phyloP scores from a whole-genome alignment of 2,113 vertebrate species.

The Orientallactaga bullata region DNA sequence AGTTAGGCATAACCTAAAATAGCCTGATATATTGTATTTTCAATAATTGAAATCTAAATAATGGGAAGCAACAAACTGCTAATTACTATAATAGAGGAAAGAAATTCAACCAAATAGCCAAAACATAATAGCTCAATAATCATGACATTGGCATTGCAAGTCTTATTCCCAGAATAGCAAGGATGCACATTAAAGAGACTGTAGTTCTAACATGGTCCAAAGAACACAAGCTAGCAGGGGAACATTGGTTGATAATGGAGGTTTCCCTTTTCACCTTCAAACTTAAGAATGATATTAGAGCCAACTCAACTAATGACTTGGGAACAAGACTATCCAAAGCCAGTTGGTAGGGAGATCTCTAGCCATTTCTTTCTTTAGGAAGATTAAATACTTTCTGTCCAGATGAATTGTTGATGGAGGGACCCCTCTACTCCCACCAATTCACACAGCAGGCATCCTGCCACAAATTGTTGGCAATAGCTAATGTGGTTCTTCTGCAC shows the following conservation, averaged over 20 bases:
- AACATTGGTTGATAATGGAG: background rate
- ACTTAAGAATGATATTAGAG: background rate
- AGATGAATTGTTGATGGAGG: background rate
- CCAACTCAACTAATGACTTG: background rate
- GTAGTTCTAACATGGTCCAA: slow-evolving; percentile 39
- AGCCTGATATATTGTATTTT: background rate
- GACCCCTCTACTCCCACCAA: background rate
- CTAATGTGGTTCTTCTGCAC: slow-evolving; percentile 51
- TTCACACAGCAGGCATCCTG: background rate
- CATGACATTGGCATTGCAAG: slow-evolving; percentile 30
- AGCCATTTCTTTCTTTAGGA: background rate
- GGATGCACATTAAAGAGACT: background rate
- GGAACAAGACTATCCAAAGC: slow-evolving; percentile 7
- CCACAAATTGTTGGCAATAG: slow-evolving; percentile 23
- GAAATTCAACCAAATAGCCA: slow-evolving; percentile 55
- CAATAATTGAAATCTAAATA: slow-evolving; percentile 24
- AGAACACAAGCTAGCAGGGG: background rate
- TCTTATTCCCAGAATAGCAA: slow-evolving; percentile 38
- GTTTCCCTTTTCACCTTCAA: slow-evolving; percentile 2
- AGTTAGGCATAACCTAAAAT: background rate
- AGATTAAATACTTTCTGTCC: background rate
- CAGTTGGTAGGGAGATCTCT: background rate
- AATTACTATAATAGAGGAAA: slow-evolving; percentile 29
- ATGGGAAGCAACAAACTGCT: slow-evolving; percentile 7
- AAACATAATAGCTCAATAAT: slow-evolving; percentile 24